Evolutionary conservation across 2,113 vertebrate species (phyloP).

Genomic region (Cololabis saira): DNA sequence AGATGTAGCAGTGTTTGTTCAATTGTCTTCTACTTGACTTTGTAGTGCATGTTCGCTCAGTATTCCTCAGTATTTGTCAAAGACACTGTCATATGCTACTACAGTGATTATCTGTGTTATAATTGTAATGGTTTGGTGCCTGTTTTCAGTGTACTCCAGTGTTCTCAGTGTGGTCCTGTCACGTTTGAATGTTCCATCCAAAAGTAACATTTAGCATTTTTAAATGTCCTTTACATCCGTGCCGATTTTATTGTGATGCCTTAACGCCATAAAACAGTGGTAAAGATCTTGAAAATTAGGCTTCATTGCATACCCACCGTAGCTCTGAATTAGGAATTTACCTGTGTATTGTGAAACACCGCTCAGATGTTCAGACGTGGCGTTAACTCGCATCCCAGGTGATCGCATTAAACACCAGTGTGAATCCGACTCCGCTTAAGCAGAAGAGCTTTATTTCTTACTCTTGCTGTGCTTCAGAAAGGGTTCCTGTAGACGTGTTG

Average conservation of each 20-base stretch:
- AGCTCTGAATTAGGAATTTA: neutral
- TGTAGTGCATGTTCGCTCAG: constrained; percentile 70
- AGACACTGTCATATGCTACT: constrained; percentile 32
- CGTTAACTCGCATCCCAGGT: too few relatives aligned
- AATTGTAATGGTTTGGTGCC: constrained; percentile 36
- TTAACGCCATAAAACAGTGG: neutral
- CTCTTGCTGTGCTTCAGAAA: too few relatives aligned
- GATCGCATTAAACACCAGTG: too few relatives aligned
- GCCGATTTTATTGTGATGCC: constrained; percentile 31
- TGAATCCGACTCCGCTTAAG: too few relatives aligned
- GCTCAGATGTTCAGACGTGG: too few relatives aligned
- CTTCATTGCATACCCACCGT: neutral
- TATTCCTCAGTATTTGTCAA: constrained; percentile 57
- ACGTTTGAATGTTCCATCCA: constrained; percentile 14
- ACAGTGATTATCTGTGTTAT: constrained; percentile 39
- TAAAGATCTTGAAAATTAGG: neutral
- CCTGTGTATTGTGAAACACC: neutral
- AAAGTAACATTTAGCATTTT: constrained; percentile 10
- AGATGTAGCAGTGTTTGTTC: constrained; percentile 51
- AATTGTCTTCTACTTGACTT: constrained; percentile 50
- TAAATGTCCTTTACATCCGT: constrained; percentile 14
- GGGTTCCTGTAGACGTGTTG: too few relatives aligned
- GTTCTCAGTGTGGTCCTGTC: constrained; percentile 21
- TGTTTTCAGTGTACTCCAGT: constrained; percentile 31
- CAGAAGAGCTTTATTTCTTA: too few relatives aligned